Evolutionary conservation across 2,797 vertebrate genomes (phyloP).

Genomic region (Hafferia zeledoni): DNA sequence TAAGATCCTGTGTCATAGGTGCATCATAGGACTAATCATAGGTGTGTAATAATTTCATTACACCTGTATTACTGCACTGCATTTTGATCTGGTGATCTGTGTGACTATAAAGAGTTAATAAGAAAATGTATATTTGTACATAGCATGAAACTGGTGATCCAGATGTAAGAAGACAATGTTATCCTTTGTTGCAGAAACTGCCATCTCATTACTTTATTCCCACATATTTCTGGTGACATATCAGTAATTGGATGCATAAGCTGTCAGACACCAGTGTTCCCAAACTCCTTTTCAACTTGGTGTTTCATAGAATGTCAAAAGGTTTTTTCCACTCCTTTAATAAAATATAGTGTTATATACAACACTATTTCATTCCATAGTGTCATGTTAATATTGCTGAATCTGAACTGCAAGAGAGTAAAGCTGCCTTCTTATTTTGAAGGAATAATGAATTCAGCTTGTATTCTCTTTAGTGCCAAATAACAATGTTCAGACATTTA

Average conservation of each 20-base stretch:
- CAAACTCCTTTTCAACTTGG: constrained; percentile 50
- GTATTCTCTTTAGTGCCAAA: background rate
- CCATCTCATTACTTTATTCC: constrained; percentile 61
- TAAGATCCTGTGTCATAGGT: background rate
- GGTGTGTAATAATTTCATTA: background rate
- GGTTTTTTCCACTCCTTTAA: background rate
- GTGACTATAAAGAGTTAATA: constrained; percentile 48
- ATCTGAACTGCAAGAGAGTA: background rate
- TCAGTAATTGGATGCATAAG: constrained; percentile 70
- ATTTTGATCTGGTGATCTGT: background rate
- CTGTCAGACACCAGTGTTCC: constrained; percentile 51
- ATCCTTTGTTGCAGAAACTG: constrained; percentile 67
- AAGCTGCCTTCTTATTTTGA: background rate
- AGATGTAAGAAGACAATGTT: constrained; percentile 66
- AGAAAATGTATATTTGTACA: constrained; percentile 3
- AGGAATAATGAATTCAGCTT: background rate
- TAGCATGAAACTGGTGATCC: constrained; percentile 29
- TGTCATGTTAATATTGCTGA: background rate
- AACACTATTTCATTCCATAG: background rate
- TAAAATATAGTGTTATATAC: background rate
- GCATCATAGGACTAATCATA: background rate
- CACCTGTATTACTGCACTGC: background rate
- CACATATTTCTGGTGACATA: constrained; percentile 61
- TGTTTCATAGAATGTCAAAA: constrained; percentile 3
- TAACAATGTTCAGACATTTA: background rate